Evolutionary conservation across 2,797 vertebrate genomes (phyloP).

Genomic region (Parauchenoglanis punctatus): DNA sequence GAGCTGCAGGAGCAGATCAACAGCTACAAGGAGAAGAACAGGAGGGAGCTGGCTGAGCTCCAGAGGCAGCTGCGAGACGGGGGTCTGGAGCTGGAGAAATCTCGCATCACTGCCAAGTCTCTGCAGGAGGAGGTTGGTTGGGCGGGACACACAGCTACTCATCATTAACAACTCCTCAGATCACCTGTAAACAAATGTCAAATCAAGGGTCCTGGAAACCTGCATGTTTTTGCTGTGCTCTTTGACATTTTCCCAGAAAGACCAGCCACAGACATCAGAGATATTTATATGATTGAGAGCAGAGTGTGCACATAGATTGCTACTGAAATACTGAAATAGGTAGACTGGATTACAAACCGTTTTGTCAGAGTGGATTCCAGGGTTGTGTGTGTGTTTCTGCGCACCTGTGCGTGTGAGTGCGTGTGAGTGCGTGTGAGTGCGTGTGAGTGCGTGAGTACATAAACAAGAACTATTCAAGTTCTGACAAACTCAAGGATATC

Average conservation of each 20-base stretch:
- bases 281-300: constrained; percentile 4
- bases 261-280: not conserved
- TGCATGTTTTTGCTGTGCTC: not conserved
- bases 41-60: constrained; percentile 83
- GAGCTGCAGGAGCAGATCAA: constrained; percentile 94
- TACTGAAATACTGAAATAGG: not conserved
- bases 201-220: not conserved
- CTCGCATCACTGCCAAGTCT: constrained; percentile 70
- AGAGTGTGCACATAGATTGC: not conserved
- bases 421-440: not conserved
- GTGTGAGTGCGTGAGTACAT: not conserved
- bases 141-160: not conserved
- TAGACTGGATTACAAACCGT: not conserved
- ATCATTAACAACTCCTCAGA: constrained; percentile 37
- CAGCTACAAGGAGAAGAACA: constrained; percentile 91
- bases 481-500: not conserved
- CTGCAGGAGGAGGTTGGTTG: constrained; percentile 89
- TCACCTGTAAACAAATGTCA: constrained; percentile 13
- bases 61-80: constrained; percentile 89
- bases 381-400: not conserved
- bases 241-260: not conserved
- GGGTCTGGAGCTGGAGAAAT: constrained; percentile 84
- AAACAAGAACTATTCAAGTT: not conserved
- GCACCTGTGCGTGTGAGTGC: not conserved
- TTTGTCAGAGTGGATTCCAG: not conserved